Percentiles rank a stretch among this genome's conserved stretches.
These are phyloP conservation scores for Palythoa grandiflora DNA, from an alignment of 92 coral and sea anemone genomes.

Conservation along the genomic window DNA sequence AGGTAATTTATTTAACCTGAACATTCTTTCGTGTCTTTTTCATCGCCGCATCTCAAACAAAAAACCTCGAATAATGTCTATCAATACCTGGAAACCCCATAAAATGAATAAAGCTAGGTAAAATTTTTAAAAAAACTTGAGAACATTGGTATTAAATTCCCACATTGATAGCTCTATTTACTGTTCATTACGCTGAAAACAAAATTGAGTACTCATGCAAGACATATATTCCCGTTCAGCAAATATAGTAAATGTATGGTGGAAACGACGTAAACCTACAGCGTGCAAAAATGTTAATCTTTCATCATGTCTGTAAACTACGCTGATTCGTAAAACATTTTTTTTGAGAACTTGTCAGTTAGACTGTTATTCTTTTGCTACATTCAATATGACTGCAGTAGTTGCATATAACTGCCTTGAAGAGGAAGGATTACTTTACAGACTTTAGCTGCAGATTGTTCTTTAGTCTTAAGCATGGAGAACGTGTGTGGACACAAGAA, in stretches of 20 bases:
- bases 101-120: too few relatives aligned
- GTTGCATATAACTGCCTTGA: not conserved
- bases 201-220: not conserved
- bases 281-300: not conserved
- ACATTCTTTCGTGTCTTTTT: too few relatives aligned
- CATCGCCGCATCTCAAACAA: too few relatives aligned
- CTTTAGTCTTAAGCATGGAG: not conserved
- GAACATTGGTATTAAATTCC: too few relatives aligned
- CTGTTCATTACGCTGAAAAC: not conserved
- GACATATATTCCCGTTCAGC: too few relatives aligned
- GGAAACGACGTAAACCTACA: not conserved
- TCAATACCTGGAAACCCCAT: too few relatives aligned
- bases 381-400: not conserved
- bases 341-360: too few relatives aligned
- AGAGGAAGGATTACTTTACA: not conserved
- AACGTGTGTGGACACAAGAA: not conserved
- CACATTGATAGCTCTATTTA: too few relatives aligned
- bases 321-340: not conserved
- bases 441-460: not conserved
- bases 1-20: too few relatives aligned
- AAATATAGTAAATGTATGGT: not conserved
- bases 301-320: not conserved
- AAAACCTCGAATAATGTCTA: too few relatives aligned
- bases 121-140: too few relatives aligned
- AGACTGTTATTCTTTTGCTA: not conserved